Conservation (phyloP, 2,888 invertebrate species). For the Nemapogon koenigi region DNA sequence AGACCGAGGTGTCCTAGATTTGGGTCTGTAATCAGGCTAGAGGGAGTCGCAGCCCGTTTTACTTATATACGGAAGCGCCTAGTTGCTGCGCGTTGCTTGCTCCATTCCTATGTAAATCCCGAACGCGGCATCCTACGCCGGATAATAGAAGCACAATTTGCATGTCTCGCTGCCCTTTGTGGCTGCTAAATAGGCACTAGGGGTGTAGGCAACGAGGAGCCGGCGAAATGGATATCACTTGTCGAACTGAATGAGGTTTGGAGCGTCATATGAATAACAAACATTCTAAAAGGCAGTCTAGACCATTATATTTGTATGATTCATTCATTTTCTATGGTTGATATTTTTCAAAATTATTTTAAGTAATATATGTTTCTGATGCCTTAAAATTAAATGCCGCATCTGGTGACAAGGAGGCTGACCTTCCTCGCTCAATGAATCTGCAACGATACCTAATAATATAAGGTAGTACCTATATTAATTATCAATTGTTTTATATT, state of each 20-base stretch:
- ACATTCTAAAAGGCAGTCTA: constrained; percentile 32
- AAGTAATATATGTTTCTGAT: too few relatives aligned
- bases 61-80: constrained; percentile 31
- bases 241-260: constrained; percentile 21
- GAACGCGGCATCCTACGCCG: constrained; percentile 35
- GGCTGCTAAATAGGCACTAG: constrained; percentile 27
- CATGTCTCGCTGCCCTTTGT: constrained; percentile 50
- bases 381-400: too few relatives aligned
- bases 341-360: too few relatives aligned
- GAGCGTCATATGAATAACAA: constrained; percentile 33
- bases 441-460: too few relatives aligned
- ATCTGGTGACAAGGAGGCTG: too few relatives aligned
- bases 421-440: too few relatives aligned
- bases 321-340: too few relatives aligned
- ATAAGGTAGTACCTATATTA: too few relatives aligned
- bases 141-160: constrained; percentile 52
- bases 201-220: constrained; percentile 19
- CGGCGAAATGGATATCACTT: constrained; percentile 30
- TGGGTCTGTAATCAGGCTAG: constrained; percentile 40
- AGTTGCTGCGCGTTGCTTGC: constrained; percentile 19
- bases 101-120: constrained; percentile 59
- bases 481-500: too few relatives aligned
- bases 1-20: constrained; percentile 35
- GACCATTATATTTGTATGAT: too few relatives aligned
- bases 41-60: constrained; percentile 16